These are phyloP conservation scores for Rhabdomys pumilio DNA, from an alignment of 2,797 vertebrate genomes.

Conservation along the genomic window DNA sequence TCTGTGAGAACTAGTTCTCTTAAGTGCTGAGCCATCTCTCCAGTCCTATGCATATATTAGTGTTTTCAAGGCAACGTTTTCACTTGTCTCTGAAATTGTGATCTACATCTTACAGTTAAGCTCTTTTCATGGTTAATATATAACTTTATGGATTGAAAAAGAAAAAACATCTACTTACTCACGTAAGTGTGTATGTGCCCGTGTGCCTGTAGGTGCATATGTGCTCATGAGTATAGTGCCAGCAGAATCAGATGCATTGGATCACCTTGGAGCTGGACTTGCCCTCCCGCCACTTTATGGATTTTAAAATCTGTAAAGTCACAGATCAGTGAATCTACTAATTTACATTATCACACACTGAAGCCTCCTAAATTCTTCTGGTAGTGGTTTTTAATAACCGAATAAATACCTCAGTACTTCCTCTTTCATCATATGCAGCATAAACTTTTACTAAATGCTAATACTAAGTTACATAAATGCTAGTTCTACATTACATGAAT, in stretches of 20 bases:
- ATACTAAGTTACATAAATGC: background rate
- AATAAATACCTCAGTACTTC: conserved; percentile 44
- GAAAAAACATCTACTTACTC: background rate
- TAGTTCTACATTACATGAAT: background rate
- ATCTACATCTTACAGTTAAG: background rate
- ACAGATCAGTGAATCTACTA: conserved; percentile 53
- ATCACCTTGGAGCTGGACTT: background rate
- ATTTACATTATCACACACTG: background rate
- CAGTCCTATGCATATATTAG: background rate
- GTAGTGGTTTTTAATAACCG: conserved; percentile 57
- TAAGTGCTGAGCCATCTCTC: background rate
- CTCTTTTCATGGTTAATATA: conserved; percentile 44
- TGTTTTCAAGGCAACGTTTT: conserved; percentile 40
- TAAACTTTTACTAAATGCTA: background rate
- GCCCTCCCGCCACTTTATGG: background rate
- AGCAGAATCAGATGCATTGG: background rate
- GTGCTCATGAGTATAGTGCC: background rate
- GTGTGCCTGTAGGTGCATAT: no score
- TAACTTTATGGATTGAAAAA: conserved; percentile 13
- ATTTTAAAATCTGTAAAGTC: conserved; percentile 33
- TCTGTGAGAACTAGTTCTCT: background rate
- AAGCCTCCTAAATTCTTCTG: conserved; percentile 43
- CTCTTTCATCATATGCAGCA: conserved; percentile 56
- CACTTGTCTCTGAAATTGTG: conserved; percentile 14
- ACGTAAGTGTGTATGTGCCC: background rate